Evolutionary conservation across 2,113 vertebrate genomes (phyloP).

Genomic region (Leucosticte australis): DNA sequence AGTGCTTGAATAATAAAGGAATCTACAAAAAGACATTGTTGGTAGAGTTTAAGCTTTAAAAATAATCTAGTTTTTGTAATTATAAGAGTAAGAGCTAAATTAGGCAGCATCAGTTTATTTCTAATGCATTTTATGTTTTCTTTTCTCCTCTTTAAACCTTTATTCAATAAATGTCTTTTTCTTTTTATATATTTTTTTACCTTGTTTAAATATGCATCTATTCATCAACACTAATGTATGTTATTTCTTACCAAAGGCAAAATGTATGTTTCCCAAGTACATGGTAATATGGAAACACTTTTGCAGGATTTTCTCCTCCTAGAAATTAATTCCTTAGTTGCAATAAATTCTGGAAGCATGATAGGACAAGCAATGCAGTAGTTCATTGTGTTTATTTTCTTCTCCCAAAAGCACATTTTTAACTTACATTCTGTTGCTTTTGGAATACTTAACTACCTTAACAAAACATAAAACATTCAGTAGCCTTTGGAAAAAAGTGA

Average conservation of each 20-base stretch:
- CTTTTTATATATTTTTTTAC: background rate
- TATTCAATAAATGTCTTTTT: background rate
- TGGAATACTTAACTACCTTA: background rate
- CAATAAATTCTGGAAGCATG: background rate
- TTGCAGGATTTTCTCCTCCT: background rate
- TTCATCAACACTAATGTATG: background rate
- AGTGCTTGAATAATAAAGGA: background rate
- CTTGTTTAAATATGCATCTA: background rate
- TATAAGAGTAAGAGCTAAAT: background rate
- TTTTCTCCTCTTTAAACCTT: background rate
- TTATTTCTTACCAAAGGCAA: background rate
- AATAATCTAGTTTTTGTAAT: background rate
- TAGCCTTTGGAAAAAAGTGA: background rate
- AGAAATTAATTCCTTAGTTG: background rate
- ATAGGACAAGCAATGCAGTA: background rate
- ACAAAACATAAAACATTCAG: background rate
- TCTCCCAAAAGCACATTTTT: background rate
- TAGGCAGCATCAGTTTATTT: background rate
- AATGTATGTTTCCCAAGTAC: background rate
- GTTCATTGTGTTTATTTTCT: background rate
- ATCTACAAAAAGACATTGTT: background rate
- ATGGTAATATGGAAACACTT: background rate
- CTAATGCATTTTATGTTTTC: background rate
- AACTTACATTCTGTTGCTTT: background rate
- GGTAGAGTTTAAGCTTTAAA: background rate